Conservation (phyloP, 2,113 vertebrate genomes). For the Cheilinus undulatus region DNA sequence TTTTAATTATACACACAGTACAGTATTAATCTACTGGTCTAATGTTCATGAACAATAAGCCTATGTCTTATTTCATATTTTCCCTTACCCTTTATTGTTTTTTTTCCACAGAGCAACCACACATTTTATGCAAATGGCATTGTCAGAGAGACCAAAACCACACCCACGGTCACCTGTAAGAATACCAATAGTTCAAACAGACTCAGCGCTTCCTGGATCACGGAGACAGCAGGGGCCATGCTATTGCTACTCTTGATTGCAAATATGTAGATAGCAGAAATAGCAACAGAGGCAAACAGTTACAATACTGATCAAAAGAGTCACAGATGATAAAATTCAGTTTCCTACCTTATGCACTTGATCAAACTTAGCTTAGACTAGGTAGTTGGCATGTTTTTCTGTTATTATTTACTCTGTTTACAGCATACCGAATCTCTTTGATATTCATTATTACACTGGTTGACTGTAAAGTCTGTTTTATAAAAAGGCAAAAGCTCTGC, state of each 20-base stretch:
- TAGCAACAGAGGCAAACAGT: background rate
- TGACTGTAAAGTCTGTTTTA: background rate
- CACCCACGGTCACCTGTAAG: constrained; percentile 35
- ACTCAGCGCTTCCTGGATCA: constrained; percentile 20
- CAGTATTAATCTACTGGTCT: too few species aligned
- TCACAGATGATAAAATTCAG: background rate
- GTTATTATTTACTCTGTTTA: background rate
- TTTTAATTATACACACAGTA: too few species aligned
- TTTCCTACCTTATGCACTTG: background rate
- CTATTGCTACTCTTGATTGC: constrained; percentile 38
- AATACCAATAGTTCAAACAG: background rate
- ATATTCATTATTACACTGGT: background rate
- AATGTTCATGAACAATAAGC: too few species aligned
- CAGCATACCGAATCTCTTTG: background rate
- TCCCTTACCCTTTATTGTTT: background rate
- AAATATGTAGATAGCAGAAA: constrained; percentile 7
- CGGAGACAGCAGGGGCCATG: constrained; percentile 13
- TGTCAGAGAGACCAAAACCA: constrained; percentile 51
- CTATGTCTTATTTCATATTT: background rate
- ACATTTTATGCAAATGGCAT: rapidly evolving
- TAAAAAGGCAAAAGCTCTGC: background rate
- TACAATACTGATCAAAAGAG: background rate
- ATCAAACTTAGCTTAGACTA: background rate
- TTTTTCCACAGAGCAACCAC: constrained; percentile 11
- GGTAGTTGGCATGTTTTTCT: background rate